Conservation (phyloP, 2,888 invertebrate genomes). For the Pterobdella sp. region DNA sequence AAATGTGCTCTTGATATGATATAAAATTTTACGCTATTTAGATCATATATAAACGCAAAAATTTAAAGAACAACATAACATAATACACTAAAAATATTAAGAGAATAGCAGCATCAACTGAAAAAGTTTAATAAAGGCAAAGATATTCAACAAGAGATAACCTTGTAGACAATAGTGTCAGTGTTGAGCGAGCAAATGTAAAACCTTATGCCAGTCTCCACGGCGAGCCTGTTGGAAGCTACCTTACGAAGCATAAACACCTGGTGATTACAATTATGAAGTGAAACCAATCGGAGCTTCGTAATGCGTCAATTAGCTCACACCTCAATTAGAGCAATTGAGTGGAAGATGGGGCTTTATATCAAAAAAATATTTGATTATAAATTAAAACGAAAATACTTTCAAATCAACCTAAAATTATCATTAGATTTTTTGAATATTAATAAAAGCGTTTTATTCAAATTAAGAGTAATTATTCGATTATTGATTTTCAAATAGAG, state of each 20-base stretch:
- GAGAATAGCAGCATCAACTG: not conserved
- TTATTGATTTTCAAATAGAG: no score
- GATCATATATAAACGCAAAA: no score
- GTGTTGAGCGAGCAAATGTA: conserved; percentile 91
- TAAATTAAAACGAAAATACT: not conserved
- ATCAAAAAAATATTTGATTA: no score
- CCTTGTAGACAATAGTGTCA: conserved; percentile 85
- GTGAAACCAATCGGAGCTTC: not conserved
- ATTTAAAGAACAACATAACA: conserved; percentile 1
- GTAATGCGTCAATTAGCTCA: no score
- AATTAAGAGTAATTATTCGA: no score
- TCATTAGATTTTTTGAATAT: not conserved
- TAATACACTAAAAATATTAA: not conserved
- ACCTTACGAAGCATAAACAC: conserved; percentile 86
- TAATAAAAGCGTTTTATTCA: no score
- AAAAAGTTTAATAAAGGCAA: not conserved
- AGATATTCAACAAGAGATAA: conserved; percentile 36
- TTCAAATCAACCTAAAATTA: conserved; percentile 3
- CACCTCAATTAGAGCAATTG: no score
- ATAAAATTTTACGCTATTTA: no score
- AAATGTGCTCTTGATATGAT: no score
- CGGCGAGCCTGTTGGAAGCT: conserved; percentile 74
- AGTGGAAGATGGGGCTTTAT: no score
- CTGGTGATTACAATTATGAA: conserved; percentile 52
- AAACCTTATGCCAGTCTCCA: conserved; percentile 66